A percentile compares a stretch with the other conserved stretches of the same genome.
Evolutionary conservation across 2,797 vertebrate species (phyloP).

Genomic region (Leucoraja ocellata): DNA sequence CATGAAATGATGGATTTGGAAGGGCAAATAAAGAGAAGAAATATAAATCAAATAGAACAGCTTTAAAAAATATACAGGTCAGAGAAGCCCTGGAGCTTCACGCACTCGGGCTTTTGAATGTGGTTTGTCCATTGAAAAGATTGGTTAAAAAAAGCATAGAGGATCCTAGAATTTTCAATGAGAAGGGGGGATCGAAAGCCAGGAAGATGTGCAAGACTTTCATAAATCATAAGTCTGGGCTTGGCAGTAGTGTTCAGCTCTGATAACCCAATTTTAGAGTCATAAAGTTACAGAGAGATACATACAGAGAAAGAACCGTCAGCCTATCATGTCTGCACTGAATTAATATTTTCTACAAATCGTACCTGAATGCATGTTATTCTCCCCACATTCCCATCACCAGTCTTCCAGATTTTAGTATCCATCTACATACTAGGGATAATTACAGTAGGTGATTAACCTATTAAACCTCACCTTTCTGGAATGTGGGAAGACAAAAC

Average conservation of each 20-base stretch:
- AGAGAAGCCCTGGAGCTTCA: neutral
- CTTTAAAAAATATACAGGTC: neutral
- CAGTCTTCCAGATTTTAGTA: no score
- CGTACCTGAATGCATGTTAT: no score
- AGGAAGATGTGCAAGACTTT: neutral
- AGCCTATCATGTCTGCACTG: no score
- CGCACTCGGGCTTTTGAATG: neutral
- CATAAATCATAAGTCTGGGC: neutral
- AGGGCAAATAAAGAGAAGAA: neutral
- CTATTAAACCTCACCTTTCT: no score
- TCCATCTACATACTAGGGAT: no score
- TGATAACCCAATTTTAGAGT: neutral
- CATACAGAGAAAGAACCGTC: no score
- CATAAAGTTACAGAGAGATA: no score
- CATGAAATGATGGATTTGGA: neutral
- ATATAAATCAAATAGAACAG: neutral
- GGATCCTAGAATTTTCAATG: neutral
- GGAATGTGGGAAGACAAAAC: no score
- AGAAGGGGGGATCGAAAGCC: neutral
- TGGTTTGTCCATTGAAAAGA: neutral
- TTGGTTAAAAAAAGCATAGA: neutral
- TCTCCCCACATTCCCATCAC: no score
- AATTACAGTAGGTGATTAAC: no score
- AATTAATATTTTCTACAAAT: no score
- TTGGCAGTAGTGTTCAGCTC: neutral